phyloP scores from a whole-genome alignment of 2,113 vertebrate genomes.

The Menidia beryllina region DNA sequence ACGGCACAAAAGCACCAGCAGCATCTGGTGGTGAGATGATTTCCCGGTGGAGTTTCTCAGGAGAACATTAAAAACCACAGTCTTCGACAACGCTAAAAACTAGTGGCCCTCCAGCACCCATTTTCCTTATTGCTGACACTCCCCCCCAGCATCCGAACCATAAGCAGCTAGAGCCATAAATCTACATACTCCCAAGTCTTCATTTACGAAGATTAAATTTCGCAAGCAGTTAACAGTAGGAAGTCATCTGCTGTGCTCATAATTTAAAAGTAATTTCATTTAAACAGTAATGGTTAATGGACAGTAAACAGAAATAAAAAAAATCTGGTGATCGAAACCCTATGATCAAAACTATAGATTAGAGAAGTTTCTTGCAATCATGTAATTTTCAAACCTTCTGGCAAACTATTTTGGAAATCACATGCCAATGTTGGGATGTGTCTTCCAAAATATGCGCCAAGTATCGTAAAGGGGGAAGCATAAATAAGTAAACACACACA shows the following conservation, averaged over 20 bases:
- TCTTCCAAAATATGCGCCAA: no score
- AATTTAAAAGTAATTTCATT: neutral
- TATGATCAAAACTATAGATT: neutral
- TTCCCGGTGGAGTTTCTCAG: slow-evolving; percentile 36
- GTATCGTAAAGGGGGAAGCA: neutral
- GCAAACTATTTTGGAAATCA: neutral
- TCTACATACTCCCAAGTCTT: neutral
- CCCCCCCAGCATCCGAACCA: neutral
- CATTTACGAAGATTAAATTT: neutral
- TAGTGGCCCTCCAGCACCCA: slow-evolving; percentile 37
- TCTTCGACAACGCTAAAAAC: slow-evolving; percentile 29
- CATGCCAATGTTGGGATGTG: neutral
- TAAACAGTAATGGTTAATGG: neutral
- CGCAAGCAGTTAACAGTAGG: neutral
- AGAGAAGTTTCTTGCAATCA: neutral
- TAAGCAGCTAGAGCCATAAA: neutral
- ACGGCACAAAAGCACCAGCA: neutral
- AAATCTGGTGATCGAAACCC: neutral
- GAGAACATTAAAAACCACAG: slow-evolving; percentile 24
- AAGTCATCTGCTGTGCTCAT: neutral
- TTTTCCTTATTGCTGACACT: slow-evolving; percentile 43
- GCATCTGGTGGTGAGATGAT: slow-evolving; percentile 22
- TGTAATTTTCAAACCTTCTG: neutral
- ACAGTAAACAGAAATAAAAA: neutral
- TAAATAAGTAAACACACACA: neutral